phyloP scores from a whole-genome alignment of 2,888 invertebrate species.

The Xylocampa areola region DNA sequence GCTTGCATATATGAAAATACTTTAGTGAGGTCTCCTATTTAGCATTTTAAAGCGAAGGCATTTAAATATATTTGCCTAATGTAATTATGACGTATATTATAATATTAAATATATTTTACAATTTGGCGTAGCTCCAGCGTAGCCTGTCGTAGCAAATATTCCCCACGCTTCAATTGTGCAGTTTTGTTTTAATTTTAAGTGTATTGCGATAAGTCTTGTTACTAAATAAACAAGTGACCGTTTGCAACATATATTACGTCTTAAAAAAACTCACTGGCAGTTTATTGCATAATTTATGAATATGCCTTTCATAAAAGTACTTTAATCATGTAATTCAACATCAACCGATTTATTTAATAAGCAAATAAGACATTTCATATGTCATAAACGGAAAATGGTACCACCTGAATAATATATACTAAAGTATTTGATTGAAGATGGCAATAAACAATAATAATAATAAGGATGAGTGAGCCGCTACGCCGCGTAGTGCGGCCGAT shows the following conservation, averaged over 20 bases:
- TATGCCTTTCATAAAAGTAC: neutral
- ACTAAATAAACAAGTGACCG: slow-evolving; percentile 28
- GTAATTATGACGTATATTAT: slow-evolving; percentile 61
- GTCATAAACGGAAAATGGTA: slow-evolving; percentile 14
- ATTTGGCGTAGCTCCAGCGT: slow-evolving; percentile 75
- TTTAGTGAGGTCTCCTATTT: slow-evolving; percentile 11
- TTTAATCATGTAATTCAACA: neutral
- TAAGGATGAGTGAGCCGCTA: slow-evolving; percentile 6
- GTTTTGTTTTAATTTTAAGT: slow-evolving; percentile 52
- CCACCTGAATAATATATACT: neutral
- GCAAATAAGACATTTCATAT: slow-evolving; percentile 4
- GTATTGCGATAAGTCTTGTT: slow-evolving; percentile 41
- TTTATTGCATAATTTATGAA: slow-evolving; percentile 9
- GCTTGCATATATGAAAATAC: slow-evolving; percentile 6
- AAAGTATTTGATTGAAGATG: slow-evolving; percentile 18
- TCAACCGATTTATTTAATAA: neutral
- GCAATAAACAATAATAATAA: slow-evolving; percentile 20
- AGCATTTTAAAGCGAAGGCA: slow-evolving; percentile 24
- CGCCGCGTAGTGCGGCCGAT: slow-evolving; percentile 8
- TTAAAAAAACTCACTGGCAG: slow-evolving; percentile 5
- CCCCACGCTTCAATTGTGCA: slow-evolving; percentile 53
- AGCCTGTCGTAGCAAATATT: slow-evolving; percentile 54
- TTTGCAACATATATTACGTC: slow-evolving; percentile 4
- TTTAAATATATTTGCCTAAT: slow-evolving; percentile 60
- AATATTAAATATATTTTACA: slow-evolving; percentile 64